These are phyloP conservation scores for Cephalopachus bancanus DNA, from an alignment of 2,797 vertebrate genomes.

Conservation along the genomic window DNA sequence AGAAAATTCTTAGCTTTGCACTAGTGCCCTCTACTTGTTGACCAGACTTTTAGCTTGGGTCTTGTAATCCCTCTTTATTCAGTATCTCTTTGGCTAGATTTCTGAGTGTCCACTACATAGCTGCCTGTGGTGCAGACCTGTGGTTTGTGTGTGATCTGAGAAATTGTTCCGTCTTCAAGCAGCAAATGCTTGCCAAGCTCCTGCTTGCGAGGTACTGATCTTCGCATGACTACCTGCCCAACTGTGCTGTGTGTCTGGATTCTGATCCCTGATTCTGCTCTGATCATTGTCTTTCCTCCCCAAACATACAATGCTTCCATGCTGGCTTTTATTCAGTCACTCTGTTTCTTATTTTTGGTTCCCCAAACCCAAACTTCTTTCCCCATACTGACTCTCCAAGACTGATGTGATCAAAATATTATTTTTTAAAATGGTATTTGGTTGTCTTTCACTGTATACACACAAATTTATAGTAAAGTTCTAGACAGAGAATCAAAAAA, in stretches of 20 bases:
- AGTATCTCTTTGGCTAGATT: neutral
- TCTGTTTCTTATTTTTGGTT: neutral
- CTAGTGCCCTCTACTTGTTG: slow-evolving; percentile 38
- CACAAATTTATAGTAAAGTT: slow-evolving; percentile 14
- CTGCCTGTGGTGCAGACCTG: neutral
- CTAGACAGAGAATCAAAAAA: neutral
- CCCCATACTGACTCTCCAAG: neutral
- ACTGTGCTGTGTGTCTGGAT: neutral
- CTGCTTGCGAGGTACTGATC: neutral
- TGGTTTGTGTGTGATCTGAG: neutral
- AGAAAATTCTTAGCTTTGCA: slow-evolving; percentile 41
- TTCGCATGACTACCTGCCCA: accelerated
- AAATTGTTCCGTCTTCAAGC: neutral
- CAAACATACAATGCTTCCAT: accelerated
- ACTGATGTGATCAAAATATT: neutral
- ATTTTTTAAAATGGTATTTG: neutral
- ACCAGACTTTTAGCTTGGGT: neutral
- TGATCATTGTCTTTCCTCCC: neutral
- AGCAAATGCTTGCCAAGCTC: neutral
- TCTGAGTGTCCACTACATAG: neutral
- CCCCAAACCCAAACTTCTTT: neutral
- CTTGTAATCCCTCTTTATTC: neutral
- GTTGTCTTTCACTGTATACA: neutral
- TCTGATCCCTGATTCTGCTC: neutral
- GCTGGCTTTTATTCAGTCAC: neutral